These are phyloP conservation scores for Ips nitidus DNA, from an alignment of 1,140 invertebrate genomes.

Conservation along the genomic window DNA sequence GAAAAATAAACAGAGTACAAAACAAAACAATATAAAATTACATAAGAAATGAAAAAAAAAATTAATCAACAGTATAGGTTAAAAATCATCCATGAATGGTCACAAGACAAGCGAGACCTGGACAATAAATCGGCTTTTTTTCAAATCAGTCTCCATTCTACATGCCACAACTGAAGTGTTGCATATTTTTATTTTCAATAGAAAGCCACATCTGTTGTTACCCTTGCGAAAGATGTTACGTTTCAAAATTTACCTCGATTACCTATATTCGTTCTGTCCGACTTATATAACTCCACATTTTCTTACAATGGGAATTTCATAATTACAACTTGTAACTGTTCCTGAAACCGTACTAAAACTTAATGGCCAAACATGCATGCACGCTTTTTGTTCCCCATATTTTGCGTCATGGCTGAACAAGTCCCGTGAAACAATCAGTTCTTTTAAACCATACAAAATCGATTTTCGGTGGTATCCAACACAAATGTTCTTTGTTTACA, in stretches of 20 bases:
- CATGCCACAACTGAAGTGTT: too few relatives aligned
- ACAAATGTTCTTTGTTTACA: slow-evolving; percentile 23
- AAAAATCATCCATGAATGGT: too few relatives aligned
- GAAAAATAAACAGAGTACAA: too few relatives aligned
- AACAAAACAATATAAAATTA: too few relatives aligned
- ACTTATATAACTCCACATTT: slow-evolving; percentile 25
- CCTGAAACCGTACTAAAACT: slow-evolving; percentile 17
- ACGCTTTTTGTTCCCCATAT: slow-evolving; percentile 19
- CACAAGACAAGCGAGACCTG: too few relatives aligned
- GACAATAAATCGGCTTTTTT: too few relatives aligned
- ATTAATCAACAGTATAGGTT: too few relatives aligned
- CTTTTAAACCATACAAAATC: slow-evolving; percentile 21
- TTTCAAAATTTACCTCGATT: slow-evolving; percentile 29
- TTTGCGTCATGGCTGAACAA: slow-evolving; percentile 21
- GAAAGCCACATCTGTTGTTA: too few relatives aligned
- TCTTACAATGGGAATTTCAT: slow-evolving; percentile 18
- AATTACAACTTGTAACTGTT: slow-evolving; percentile 18
- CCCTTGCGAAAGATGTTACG: slow-evolving; percentile 3
- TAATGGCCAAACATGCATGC: slow-evolving; percentile 25
- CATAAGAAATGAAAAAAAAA: too few relatives aligned
- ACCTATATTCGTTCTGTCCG: background rate
- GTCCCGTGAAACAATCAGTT: slow-evolving; percentile 21
- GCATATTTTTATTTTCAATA: too few relatives aligned
- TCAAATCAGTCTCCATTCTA: too few relatives aligned
- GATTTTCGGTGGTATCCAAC: slow-evolving; percentile 15